Conservation (phyloP, 2,888 invertebrate species). For the Rhodophaea formosa region DNA sequence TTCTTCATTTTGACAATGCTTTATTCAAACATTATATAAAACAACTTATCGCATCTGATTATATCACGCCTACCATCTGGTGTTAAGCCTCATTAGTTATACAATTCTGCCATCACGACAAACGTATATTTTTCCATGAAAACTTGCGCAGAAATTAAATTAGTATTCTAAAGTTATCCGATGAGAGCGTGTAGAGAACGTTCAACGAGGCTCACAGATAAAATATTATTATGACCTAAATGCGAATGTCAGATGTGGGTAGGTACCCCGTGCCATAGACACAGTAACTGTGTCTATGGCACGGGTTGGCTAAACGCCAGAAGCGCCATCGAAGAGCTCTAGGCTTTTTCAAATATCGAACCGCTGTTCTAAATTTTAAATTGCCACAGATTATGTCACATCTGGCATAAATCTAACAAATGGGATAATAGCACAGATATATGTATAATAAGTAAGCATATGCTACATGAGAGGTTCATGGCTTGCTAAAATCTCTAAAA, state of each 20-base stretch:
- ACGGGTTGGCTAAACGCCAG: constrained; percentile 53
- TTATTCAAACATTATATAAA: neutral
- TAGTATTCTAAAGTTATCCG: constrained; percentile 21
- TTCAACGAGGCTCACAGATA: constrained; percentile 42
- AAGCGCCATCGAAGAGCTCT: constrained; percentile 32
- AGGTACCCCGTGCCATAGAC: too few species aligned
- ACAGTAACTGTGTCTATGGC: constrained; percentile 42
- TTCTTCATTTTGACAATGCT: neutral
- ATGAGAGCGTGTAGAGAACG: constrained; percentile 30
- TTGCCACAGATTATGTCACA: constrained; percentile 24
- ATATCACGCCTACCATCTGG: too few species aligned
- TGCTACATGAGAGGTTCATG: too few species aligned
- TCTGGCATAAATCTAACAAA: constrained; percentile 14
- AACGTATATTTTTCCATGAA: neutral
- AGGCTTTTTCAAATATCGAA: constrained; percentile 52
- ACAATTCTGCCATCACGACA: neutral
- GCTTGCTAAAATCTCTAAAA: too few species aligned
- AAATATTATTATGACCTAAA: constrained; percentile 62
- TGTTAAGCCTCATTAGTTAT: too few species aligned
- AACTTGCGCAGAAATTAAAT: constrained; percentile 14
- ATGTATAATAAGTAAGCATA: too few species aligned
- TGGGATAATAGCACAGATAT: constrained; percentile 10
- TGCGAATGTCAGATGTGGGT: constrained; percentile 47
- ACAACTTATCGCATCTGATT: too few species aligned
- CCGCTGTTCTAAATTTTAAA: constrained; percentile 40